Conservation (phyloP, 2,888 invertebrate species). For the Holacanthella duospinosa region DNA sequence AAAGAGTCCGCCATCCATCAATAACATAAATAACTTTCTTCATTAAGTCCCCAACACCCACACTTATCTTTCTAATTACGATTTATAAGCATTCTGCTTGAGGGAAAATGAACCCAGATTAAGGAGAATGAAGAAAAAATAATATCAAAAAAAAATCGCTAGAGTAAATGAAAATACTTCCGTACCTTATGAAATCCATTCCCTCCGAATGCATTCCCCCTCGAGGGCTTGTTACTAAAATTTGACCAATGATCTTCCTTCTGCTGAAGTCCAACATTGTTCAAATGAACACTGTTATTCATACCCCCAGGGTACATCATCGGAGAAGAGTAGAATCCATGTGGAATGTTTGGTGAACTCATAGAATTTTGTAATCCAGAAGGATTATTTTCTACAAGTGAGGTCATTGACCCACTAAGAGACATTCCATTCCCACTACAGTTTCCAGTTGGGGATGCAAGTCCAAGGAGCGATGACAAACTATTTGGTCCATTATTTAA, state of each 20-base stretch:
- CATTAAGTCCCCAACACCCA: no score
- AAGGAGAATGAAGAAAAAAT: no score
- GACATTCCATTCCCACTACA: slow-evolving; percentile 15
- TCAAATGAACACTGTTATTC: slow-evolving; percentile 16
- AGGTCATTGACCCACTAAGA: slow-evolving; percentile 14
- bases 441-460: slow-evolving; percentile 22
- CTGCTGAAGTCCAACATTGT: neutral
- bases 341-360: slow-evolving; percentile 24
- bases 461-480: slow-evolving; percentile 33
- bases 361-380: neutral
- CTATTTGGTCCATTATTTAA: slow-evolving; percentile 31
- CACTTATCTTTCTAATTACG: no score
- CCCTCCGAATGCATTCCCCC: slow-evolving; percentile 23
- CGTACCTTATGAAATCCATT: slow-evolving; percentile 37
- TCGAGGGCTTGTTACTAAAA: slow-evolving; percentile 22
- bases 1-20: no score
- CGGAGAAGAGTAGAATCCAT: slow-evolving; percentile 31
- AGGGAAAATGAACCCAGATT: no score
- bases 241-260: slow-evolving; percentile 35
- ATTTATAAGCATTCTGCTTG: no score
- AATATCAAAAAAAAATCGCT: no score
- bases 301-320: slow-evolving; percentile 25
- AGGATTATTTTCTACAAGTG: slow-evolving; percentile 24
- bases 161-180: no score
- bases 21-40: no score